A percentile compares a stretch with the other conserved stretches of the same genome.
phyloP scores from a whole-genome alignment of 1,140 invertebrate genomes.

The Anoplophora glabripennis region DNA sequence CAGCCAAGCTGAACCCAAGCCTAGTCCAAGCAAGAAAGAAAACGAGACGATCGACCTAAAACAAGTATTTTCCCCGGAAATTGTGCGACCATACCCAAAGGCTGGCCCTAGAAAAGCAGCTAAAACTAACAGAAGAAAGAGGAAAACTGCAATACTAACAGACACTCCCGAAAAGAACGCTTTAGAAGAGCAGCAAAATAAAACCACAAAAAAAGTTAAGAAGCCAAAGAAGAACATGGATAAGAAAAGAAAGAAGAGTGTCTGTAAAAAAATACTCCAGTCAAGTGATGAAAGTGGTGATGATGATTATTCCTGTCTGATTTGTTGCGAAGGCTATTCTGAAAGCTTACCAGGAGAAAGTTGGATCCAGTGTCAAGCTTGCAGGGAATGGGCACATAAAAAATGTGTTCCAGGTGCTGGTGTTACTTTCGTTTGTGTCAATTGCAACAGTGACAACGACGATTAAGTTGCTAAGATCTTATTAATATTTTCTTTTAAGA shows the following conservation, averaged over 20 bases:
- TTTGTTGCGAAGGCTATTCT: slow-evolving; percentile 31
- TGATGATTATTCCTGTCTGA: slow-evolving; percentile 28
- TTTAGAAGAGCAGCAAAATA: slow-evolving; percentile 19
- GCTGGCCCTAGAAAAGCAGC: background rate
- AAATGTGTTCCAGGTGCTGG: no score
- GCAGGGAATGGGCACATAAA: slow-evolving; percentile 16
- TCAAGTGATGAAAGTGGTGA: slow-evolving; percentile 35
- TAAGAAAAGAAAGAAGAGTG: slow-evolving; percentile 11
- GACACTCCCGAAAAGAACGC: slow-evolving; percentile 4
- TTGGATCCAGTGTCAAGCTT: slow-evolving; percentile 29
- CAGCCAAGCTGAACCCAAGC: no score
- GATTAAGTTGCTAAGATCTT: no score
- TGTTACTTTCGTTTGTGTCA: no score
- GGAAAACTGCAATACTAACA: background rate
- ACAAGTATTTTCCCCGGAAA: slow-evolving; percentile 31
- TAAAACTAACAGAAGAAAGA: background rate
- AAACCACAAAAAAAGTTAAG: slow-evolving; percentile 30
- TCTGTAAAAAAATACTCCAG: slow-evolving; percentile 34
- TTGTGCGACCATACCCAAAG: slow-evolving; percentile 8
- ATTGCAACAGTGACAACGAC: no score
- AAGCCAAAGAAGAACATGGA: slow-evolving; percentile 29
- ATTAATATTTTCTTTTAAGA: no score
- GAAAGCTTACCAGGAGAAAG: slow-evolving; percentile 32
- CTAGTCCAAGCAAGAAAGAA: slow-evolving; percentile 34
- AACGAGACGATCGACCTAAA: slow-evolving; percentile 15